A percentile compares a stretch with the other conserved stretches of the same genome.
Evolutionary conservation across 92 coral and sea anemone genomes (phyloP).

Genomic region (Zoanthus sansibaricus): DNA sequence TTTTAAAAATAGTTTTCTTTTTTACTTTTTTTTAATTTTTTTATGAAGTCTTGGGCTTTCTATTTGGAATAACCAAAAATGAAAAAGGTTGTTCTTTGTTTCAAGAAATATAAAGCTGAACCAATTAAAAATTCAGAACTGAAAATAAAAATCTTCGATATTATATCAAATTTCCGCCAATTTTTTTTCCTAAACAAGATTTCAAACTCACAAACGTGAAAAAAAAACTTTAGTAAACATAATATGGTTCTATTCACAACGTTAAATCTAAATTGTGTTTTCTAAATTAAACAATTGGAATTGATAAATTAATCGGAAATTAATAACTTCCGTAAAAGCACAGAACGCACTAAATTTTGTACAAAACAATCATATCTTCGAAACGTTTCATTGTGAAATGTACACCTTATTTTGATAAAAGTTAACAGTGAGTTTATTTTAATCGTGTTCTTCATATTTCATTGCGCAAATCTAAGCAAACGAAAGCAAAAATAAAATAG

Average conservation of each 20-base stretch:
- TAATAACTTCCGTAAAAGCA: not conserved
- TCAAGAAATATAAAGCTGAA: no score
- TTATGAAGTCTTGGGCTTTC: no score
- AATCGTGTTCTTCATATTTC: not conserved
- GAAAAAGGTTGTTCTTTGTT: no score
- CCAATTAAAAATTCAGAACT: no score
- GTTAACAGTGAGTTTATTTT: not conserved
- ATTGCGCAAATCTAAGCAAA: not conserved
- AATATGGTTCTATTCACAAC: not conserved
- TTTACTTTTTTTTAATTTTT: no score
- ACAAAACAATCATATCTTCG: not conserved
- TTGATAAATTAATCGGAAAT: not conserved
- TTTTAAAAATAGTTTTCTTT: no score
- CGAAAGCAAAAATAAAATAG: not conserved
- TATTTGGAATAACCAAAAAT: no score
- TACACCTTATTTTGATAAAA: no score
- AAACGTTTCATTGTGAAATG: not conserved
- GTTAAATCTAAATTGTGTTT: no score
- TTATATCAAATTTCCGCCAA: not conserved
- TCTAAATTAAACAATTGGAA: not conserved
- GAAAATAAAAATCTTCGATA: no score
- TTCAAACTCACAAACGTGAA: not conserved
- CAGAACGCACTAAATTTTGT: not conserved
- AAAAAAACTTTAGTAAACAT: not conserved
- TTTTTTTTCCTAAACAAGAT: no score